Base-by-base conservation (phyloP, 2,113 vertebrate genomes). In the Dipodomys ordii region DNA sequence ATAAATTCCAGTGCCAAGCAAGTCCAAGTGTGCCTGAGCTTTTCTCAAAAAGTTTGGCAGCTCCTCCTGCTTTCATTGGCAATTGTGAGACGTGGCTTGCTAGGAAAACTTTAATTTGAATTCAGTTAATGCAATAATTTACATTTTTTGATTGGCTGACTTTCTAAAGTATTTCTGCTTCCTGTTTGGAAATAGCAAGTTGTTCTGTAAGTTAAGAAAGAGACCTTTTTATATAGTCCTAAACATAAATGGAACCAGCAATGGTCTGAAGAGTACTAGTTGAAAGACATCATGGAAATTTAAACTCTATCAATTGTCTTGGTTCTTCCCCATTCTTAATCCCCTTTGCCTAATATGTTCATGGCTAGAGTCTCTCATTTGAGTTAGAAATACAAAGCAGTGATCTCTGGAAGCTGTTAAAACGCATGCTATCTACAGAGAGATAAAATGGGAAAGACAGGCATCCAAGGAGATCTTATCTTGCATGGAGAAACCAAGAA, bases 161-260 rank as follows among this genome's bases (percentile, higher is more conserved):
- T 94, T 92, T 94, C 49, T 73, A 84, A 84, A 92, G 9, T 27
- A 76, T 84, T 64, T 87, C 77, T 85, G 79, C 83, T 87, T 82
- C 57, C 65, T 71, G 44, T 53, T 90, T 92, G 16, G 44, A 92
- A 84, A 81, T 16, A 81, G 6, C 6, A 92, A 73, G 19, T 77
- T 92, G 46, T n/a, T 68, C 23, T 23, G 23, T 67, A 68, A 28
- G 28, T 71, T 82, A 73, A 76, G 13, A 90, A 0, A 73, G 1
- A 67, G 8, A 76, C 25, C 67, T 4, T 73, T 93, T 86, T 67
- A 91, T 3, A 68, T 46, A 82, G 7, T 18, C 67, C 82, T 80
- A 90, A 82, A 64, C 9, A 73, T 15, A 95, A 35, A 19, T 64
- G 25, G 28, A 84, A 35, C 68, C 49, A 86, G 39, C 23, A 49